Conservation (phyloP, 2,113 vertebrate genomes). For the Ceuthmochares aereus region DNA sequence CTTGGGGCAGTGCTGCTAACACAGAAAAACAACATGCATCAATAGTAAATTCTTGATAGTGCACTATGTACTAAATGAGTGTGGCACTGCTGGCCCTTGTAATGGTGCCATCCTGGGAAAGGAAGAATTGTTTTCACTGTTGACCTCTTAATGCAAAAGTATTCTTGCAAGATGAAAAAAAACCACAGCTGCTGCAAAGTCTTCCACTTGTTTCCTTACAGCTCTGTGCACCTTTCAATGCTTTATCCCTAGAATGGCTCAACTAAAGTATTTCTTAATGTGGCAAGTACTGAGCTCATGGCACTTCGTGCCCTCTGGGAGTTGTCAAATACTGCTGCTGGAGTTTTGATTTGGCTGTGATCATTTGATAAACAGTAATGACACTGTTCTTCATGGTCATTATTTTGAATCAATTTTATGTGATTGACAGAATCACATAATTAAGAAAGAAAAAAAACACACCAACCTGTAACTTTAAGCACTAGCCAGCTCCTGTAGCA, state of each 20-base stretch:
- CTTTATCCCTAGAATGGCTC: neutral
- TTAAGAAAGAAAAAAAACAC: neutral
- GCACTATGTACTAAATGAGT: rapidly evolving
- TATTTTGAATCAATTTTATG: constrained; percentile 20
- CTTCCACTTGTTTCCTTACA: neutral
- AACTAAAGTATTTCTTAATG: neutral
- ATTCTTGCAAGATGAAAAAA: neutral
- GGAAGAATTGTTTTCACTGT: neutral
- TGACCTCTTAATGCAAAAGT: neutral
- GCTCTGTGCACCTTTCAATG: neutral
- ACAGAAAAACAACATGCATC: rapidly evolving
- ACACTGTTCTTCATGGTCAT: neutral
- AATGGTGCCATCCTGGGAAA: neutral
- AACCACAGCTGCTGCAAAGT: neutral
- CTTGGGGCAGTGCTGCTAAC: rapidly evolving
- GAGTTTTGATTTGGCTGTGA: neutral
- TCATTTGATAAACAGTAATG: neutral
- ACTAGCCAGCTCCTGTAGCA: neutral
- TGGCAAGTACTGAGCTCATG: neutral
- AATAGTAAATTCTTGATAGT: rapidly evolving
- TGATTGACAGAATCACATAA: constrained; percentile 23
- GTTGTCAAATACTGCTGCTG: neutral
- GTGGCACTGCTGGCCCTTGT: neutral
- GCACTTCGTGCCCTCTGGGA: neutral
- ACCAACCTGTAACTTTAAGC: neutral